phyloP scores from a whole-genome alignment of 2,888 invertebrate species.

The Lymantria monacha region DNA sequence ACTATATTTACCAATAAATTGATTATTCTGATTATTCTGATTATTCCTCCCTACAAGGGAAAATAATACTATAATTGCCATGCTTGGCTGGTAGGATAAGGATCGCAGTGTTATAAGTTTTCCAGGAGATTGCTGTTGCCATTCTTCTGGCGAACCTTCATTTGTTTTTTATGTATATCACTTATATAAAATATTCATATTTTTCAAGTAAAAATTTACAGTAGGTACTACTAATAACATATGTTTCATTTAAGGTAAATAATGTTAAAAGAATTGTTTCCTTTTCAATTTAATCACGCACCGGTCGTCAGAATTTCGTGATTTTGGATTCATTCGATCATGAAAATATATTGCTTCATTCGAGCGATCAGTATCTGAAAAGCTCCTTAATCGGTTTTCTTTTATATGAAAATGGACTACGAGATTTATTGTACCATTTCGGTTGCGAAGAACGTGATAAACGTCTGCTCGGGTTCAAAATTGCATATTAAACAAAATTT shows the following conservation, averaged over 20 bases:
- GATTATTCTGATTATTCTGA: too few relatives aligned
- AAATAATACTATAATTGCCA: too few relatives aligned
- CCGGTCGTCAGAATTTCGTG: slow-evolving; percentile 73
- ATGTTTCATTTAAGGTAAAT: slow-evolving; percentile 51
- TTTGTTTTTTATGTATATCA: too few relatives aligned
- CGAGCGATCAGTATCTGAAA: slow-evolving; percentile 77
- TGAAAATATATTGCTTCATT: slow-evolving; percentile 81
- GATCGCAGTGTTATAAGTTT: too few relatives aligned
- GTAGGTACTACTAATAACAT: slow-evolving; percentile 4
- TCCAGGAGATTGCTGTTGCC: too few relatives aligned
- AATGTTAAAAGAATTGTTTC: slow-evolving; percentile 66
- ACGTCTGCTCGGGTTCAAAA: slow-evolving; percentile 62
- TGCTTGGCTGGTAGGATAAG: too few relatives aligned
- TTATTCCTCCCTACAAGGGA: too few relatives aligned
- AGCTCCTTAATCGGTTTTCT: slow-evolving; percentile 81
- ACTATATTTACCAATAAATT: too few relatives aligned
- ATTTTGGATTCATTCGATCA: slow-evolving; percentile 78
- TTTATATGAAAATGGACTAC: slow-evolving; percentile 81
- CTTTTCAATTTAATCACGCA: slow-evolving; percentile 77
- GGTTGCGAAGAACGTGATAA: slow-evolving; percentile 72
- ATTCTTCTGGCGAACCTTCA: too few relatives aligned
- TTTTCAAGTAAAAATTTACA: too few relatives aligned
- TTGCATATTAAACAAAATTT: slow-evolving; percentile 75
- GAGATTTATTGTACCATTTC: slow-evolving; percentile 77
- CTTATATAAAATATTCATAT: too few relatives aligned